A percentile compares a stretch with the other conserved stretches of the same genome.
phyloP scores from a whole-genome alignment of 1,140 invertebrate species.

The Drosophila sproati region DNA sequence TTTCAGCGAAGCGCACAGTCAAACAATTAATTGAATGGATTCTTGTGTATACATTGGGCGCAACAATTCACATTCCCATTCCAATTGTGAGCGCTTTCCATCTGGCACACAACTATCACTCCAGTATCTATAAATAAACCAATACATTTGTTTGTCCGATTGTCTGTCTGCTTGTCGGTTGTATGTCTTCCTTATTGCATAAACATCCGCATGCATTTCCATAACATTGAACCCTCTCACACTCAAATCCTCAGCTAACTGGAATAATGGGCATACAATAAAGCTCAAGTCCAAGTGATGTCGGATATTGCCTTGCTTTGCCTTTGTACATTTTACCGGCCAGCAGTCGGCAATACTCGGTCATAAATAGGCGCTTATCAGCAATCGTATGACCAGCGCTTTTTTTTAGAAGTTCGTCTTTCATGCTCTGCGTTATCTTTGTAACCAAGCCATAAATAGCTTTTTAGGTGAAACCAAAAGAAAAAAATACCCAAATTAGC shows the following conservation, averaged over 20 bases:
- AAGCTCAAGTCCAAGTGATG: constrained; percentile 25
- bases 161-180: too few species aligned
- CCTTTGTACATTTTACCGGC: background rate
- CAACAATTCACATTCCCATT: constrained; percentile 10
- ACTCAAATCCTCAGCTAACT: background rate
- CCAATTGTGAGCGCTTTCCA: constrained; percentile 13
- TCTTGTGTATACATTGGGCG: constrained; percentile 22
- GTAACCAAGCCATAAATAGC: constrained; percentile 6
- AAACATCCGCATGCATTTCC: constrained; percentile 40
- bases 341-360: background rate
- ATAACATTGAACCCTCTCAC: constrained; percentile 47
- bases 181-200: constrained; percentile 29
- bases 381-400: constrained; percentile 23
- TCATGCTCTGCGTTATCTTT: background rate
- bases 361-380: constrained; percentile 35
- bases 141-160: constrained; percentile 6
- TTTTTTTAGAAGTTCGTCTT: constrained; percentile 20
- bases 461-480: background rate
- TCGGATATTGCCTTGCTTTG: constrained; percentile 29
- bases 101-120: constrained; percentile 14
- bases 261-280: constrained; percentile 19
- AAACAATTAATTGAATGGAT: constrained; percentile 10
- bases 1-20: constrained; percentile 30
- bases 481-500: too few species aligned
- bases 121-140: constrained; percentile 36